phyloP scores from a whole-genome alignment of 2,888 invertebrate genomes.

The Chesias legatella region DNA sequence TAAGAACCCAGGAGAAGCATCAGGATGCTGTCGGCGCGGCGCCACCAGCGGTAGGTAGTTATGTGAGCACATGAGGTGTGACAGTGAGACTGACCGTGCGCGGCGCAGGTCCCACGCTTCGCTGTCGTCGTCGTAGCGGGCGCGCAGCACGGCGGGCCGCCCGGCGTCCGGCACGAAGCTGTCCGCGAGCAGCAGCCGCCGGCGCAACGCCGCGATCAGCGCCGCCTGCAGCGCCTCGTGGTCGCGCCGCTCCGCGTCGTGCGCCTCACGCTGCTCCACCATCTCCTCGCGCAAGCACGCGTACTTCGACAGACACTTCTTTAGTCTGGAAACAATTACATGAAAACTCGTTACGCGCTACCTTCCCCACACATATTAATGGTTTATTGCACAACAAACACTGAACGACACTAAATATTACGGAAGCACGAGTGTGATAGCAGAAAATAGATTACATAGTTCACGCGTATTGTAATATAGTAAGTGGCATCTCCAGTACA shows the following conservation, averaged over 20 bases:
- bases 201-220: constrained; percentile 92
- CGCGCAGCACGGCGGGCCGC: constrained; percentile 61
- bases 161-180: constrained; percentile 89
- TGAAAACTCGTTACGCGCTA: no score
- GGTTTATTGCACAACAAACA: no score
- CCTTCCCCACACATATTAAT: no score
- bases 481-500: no score
- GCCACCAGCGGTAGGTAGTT: no score
- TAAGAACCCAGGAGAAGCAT: no score
- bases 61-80: no score
- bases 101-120: constrained; percentile 56
- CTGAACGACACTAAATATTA: no score
- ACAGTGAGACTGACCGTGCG: constrained; percentile 32
- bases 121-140: constrained; percentile 81
- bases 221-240: constrained; percentile 91
- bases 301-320: constrained; percentile 93
- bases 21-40: no score
- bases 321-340: constrained; percentile 81
- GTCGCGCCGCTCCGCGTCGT: constrained; percentile 94
- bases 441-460: no score
- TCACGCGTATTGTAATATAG: no score
- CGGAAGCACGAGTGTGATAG: no score
- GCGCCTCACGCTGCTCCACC: constrained; percentile 85
- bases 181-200: constrained; percentile 92
- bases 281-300: constrained; percentile 78